These are phyloP conservation scores for Leptopilina drosophilae DNA, from an alignment of 2,888 invertebrate species.

Conservation along the genomic window DNA sequence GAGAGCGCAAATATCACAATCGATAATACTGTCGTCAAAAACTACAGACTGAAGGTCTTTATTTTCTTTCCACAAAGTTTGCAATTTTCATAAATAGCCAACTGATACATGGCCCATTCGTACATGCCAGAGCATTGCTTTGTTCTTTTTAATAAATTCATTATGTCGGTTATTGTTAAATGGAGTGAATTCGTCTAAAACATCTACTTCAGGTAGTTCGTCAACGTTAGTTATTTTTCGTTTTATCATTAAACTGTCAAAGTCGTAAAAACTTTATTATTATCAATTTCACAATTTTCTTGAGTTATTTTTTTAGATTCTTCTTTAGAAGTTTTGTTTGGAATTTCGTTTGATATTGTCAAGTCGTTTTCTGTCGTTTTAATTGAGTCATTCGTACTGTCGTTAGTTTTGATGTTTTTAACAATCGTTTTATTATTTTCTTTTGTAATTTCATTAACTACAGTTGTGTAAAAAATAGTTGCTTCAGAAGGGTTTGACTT, in stretches of 20 bases:
- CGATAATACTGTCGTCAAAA: background rate
- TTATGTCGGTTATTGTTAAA: background rate
- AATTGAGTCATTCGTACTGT: background rate
- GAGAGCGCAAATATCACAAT: background rate
- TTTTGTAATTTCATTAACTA: background rate
- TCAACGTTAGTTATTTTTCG: slow-evolving; percentile 1
- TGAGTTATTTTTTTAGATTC: background rate
- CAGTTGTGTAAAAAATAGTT: background rate
- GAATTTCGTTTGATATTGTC: background rate
- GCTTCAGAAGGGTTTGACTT: background rate
- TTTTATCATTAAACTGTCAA: background rate
- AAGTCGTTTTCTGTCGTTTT: background rate
- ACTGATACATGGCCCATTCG: slow-evolving; percentile 48
- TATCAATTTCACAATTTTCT: background rate
- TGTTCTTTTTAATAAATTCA: too few relatives aligned
- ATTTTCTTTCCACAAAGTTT: slow-evolving; percentile 31
- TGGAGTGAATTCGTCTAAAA: background rate
- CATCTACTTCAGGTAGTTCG: background rate
- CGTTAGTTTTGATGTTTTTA: background rate
- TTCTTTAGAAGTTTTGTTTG: background rate
- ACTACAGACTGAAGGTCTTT: background rate
- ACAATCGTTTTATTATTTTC: background rate
- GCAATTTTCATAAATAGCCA: slow-evolving; percentile 47
- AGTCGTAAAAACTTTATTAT: background rate
- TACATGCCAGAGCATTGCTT: slow-evolving; percentile 29